Conservation (phyloP, 1,140 invertebrate species). For the Drosophila truncata region DNA sequence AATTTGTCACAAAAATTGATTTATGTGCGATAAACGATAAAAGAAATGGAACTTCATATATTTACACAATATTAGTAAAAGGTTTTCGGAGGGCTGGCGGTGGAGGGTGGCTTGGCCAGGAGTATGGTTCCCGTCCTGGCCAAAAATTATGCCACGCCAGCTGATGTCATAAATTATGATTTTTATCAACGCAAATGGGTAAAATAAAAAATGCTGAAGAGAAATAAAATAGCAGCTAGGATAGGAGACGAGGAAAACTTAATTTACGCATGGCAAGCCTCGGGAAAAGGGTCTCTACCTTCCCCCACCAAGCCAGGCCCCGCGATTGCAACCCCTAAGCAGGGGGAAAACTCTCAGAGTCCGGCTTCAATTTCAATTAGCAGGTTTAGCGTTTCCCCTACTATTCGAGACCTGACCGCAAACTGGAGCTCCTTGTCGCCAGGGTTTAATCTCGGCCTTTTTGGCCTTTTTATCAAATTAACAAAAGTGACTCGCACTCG, state of each 20-base stretch:
- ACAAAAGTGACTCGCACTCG: constrained; percentile 71
- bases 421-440: constrained; percentile 54
- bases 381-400: constrained; percentile 27
- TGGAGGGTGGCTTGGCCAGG: constrained; percentile 16
- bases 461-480: constrained; percentile 84
- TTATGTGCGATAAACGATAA: constrained; percentile 84
- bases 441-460: constrained; percentile 72
- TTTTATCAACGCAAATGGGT: constrained; percentile 82
- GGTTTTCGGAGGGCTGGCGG: constrained; percentile 26
- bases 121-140: constrained; percentile 23
- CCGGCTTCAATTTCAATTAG: constrained; percentile 65
- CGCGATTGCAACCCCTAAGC: constrained; percentile 59
- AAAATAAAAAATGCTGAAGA: constrained; percentile 70
- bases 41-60: constrained; percentile 69
- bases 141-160: constrained; percentile 72
- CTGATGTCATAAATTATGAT: constrained; percentile 84
- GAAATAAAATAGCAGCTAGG: constrained; percentile 53
- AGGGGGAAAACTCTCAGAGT: constrained; percentile 22
- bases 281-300: constrained; percentile 14
- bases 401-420: constrained; percentile 9
- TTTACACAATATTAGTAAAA: constrained; percentile 60
- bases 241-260: constrained; percentile 65
- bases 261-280: constrained; percentile 74
- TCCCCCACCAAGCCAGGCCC: background rate
- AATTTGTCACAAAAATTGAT: constrained; percentile 85